A percentile compares a stretch with the other conserved stretches of the same genome.
Conservation (phyloP, 2,113 vertebrate species). For the Thunnus maccoyii region DNA sequence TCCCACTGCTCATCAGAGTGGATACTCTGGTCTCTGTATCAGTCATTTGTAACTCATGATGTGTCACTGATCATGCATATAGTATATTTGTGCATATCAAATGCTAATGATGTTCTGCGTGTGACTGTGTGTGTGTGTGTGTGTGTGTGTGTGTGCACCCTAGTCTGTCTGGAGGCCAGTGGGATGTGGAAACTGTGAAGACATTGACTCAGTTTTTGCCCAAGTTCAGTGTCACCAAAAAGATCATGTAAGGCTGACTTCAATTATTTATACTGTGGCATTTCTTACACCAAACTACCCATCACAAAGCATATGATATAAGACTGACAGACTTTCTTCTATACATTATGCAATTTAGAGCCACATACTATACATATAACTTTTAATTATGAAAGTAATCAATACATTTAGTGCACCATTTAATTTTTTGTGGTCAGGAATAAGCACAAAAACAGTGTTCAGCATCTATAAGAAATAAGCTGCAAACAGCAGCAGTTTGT, state of each 20-base stretch:
- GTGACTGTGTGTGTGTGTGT: constrained; percentile 24
- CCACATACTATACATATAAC: too few species aligned
- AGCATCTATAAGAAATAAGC: background rate
- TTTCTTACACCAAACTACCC: background rate
- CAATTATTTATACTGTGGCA: too few species aligned
- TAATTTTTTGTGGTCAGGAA: background rate
- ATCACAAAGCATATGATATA: background rate
- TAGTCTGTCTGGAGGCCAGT: constrained; percentile 74
- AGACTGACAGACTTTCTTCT: background rate
- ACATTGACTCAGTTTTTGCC: constrained; percentile 60
- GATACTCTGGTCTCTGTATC: too few species aligned
- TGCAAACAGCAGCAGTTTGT: background rate
- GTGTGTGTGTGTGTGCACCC: constrained; percentile 3
- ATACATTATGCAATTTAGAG: too few species aligned
- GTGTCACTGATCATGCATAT: background rate
- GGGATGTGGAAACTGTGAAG: constrained; percentile 58
- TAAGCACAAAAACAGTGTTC: background rate
- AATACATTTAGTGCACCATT: background rate
- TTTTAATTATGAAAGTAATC: too few species aligned
- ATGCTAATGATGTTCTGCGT: background rate
- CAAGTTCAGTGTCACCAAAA: constrained; percentile 51
- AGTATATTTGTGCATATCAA: background rate
- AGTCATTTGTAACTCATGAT: too few species aligned
- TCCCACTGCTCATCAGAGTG: too few species aligned
- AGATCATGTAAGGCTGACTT: constrained; percentile 65